Evolutionary conservation across 2,113 vertebrate genomes (phyloP).

Genomic region (Anseranas semipalmata): DNA sequence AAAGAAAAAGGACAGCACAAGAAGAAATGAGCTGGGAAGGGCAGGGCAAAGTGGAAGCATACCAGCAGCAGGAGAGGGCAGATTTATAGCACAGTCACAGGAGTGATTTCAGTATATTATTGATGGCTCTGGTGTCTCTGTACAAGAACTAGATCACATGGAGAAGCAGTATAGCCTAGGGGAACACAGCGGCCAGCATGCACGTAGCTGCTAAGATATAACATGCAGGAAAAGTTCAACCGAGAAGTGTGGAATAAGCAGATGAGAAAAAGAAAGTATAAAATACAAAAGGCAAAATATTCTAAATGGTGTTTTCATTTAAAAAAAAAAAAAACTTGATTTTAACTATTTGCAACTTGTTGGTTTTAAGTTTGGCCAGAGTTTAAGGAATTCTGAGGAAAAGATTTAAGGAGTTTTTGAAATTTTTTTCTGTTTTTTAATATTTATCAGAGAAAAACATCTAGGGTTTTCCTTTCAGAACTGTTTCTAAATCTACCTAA

Average conservation of each 20-base stretch:
- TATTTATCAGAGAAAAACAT: neutral
- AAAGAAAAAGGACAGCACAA: neutral
- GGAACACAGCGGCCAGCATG: neutral
- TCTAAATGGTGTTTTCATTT: neutral
- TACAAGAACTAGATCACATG: neutral
- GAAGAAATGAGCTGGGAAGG: constrained; percentile 6
- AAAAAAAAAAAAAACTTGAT: no score
- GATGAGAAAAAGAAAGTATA: neutral
- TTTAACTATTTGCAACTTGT: neutral
- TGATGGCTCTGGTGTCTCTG: neutral
- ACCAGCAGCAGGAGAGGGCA: neutral
- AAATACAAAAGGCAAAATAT: neutral
- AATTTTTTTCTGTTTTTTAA: neutral
- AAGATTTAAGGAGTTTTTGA: neutral
- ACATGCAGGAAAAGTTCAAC: neutral
- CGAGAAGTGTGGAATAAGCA: neutral
- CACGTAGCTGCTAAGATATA: neutral
- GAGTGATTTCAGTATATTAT: neutral
- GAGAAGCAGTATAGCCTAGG: neutral
- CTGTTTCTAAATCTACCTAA: neutral
- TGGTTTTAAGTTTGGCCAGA: neutral
- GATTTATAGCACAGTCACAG: neutral
- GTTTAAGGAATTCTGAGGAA: neutral
- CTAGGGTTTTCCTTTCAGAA: neutral
- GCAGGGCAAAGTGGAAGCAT: neutral